These are phyloP conservation scores for Callipepla squamata DNA, from an alignment of 2,113 vertebrate species.

Conservation along the genomic window DNA sequence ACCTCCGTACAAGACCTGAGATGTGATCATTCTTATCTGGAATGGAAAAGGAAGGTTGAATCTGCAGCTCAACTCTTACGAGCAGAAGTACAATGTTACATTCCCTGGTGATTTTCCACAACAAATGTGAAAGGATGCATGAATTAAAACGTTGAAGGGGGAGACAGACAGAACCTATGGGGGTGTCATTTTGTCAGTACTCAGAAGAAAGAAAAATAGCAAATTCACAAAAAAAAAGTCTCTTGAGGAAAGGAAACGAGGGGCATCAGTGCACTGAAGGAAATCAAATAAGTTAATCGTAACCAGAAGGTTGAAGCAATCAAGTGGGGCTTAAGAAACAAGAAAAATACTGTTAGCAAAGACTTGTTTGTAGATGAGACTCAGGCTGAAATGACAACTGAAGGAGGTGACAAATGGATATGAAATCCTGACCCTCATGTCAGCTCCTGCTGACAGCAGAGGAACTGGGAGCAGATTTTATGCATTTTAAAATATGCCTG, in stretches of 20 bases:
- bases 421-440: not conserved
- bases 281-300: not conserved
- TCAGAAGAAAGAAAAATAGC: slow-evolving; percentile 8
- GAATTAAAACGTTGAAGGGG: not conserved
- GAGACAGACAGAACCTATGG: not conserved
- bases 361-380: not conserved
- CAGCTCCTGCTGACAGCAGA: not conserved
- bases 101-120: not conserved
- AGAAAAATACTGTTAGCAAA: not conserved
- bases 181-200: not conserved
- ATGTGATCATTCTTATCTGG: not conserved
- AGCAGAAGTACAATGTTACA: not conserved
- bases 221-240: not conserved
- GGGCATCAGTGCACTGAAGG: not conserved
- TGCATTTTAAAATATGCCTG: not conserved
- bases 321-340: not conserved
- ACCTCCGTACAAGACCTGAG: not conserved
- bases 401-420: not conserved
- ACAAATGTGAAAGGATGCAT: not conserved
- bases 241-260: not conserved
- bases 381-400: not conserved
- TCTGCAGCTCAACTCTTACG: not conserved
- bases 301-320: not conserved
- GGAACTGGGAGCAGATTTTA: not conserved
- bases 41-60: slow-evolving; percentile 26